Conservation (phyloP, 2,888 invertebrate genomes). For the Erebia epiphron region DNA sequence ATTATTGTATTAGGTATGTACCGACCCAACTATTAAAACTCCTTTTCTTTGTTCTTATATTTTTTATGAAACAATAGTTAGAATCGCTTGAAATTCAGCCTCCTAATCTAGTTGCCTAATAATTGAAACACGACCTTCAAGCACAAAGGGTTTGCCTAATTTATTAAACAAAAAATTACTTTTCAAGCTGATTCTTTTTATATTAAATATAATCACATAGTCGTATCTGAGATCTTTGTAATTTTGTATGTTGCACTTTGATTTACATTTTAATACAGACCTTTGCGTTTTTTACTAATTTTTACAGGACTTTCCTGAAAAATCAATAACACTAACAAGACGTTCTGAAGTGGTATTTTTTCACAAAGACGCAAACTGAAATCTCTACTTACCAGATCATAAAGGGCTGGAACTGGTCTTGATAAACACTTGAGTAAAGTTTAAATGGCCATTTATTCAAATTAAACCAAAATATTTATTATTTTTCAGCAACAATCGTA, state of each 20-base stretch:
- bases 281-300: slow-evolving; percentile 32
- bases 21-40: neutral
- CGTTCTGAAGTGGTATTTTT: slow-evolving; percentile 42
- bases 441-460: slow-evolving; percentile 1
- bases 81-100: slow-evolving; percentile 6
- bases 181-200: neutral
- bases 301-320: slow-evolving; percentile 47
- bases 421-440: slow-evolving; percentile 1
- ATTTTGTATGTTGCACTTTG: neutral
- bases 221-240: neutral
- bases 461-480: slow-evolving; percentile 29
- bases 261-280: neutral
- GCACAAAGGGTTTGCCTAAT: slow-evolving; percentile 19
- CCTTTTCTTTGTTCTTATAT: slow-evolving; percentile 5
- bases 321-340: slow-evolving; percentile 52
- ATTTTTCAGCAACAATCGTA: slow-evolving; percentile 27
- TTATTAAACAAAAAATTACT: neutral
- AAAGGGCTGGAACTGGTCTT: slow-evolving; percentile 51
- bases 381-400: slow-evolving; percentile 42
- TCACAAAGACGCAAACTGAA: slow-evolving; percentile 40
- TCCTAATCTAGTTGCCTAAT: slow-evolving; percentile 5
- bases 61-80: slow-evolving; percentile 1
- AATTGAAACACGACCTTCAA: slow-evolving; percentile 20
- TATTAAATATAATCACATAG: neutral
- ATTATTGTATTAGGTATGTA: no score